Conservation (phyloP, 2,113 vertebrate species). For the Chaenogobius annularis region DNA sequence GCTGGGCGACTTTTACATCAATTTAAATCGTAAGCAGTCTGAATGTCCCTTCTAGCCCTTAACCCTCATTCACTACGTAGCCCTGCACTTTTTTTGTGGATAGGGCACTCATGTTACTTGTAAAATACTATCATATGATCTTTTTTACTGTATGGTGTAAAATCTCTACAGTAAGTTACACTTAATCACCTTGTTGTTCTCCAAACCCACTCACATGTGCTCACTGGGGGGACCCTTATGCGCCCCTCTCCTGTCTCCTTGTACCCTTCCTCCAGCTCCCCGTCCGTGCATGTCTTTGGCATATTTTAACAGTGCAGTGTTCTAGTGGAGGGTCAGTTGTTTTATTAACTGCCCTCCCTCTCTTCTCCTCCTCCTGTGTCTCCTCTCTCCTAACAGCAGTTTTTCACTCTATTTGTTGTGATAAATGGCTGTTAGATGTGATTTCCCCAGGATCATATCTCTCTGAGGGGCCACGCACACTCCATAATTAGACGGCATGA, state of each 20-base stretch:
- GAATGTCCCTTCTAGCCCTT: too few species aligned
- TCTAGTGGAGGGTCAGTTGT: slow-evolving; percentile 37
- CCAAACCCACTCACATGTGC: slow-evolving; percentile 43
- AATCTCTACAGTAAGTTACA: background rate
- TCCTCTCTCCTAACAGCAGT: slow-evolving; percentile 60
- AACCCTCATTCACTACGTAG: too few species aligned
- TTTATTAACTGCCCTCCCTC: slow-evolving; percentile 37
- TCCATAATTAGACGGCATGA: slow-evolving; percentile 70
- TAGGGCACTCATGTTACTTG: too few species aligned
- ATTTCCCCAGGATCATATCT: slow-evolving; percentile 74
- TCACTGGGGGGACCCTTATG: slow-evolving; percentile 55
- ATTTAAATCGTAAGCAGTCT: too few species aligned
- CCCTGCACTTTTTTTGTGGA: too few species aligned
- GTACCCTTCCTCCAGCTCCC: slow-evolving; percentile 52
- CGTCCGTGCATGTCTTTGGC: slow-evolving; percentile 56
- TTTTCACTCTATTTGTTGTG: slow-evolving; percentile 74
- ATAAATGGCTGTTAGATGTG: slow-evolving; percentile 75
- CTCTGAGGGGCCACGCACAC: slow-evolving; percentile 65
- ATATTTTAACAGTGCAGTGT: slow-evolving; percentile 60
- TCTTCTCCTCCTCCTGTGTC: slow-evolving; percentile 24
- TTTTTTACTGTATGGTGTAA: too few species aligned
- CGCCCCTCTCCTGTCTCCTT: slow-evolving; percentile 41
- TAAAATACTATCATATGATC: too few species aligned
- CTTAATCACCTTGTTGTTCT: slow-evolving; percentile 18
- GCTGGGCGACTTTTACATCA: too few species aligned